Evolutionary conservation across 2,888 invertebrate genomes (phyloP).

Genomic region (Pseudococcus viburni): DNA sequence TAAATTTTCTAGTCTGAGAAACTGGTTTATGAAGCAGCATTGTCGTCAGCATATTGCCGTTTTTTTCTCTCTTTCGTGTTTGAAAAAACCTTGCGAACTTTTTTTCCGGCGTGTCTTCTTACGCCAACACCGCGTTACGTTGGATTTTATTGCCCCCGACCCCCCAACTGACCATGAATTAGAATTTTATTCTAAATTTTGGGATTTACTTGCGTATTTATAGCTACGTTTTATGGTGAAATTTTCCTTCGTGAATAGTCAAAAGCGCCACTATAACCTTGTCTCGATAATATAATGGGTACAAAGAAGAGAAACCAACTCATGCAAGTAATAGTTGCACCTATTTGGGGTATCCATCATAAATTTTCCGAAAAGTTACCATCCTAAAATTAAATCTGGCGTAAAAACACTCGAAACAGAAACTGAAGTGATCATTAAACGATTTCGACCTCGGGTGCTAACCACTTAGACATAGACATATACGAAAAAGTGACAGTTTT

Average conservation of each 20-base stretch:
- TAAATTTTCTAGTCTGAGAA: background rate
- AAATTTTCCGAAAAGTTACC: background rate
- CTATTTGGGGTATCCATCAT: background rate
- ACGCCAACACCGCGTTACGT: background rate
- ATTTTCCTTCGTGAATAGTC: background rate
- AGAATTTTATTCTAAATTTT: background rate
- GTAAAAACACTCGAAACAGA: background rate
- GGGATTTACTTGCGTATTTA: background rate
- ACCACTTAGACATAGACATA: background rate
- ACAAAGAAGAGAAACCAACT: background rate
- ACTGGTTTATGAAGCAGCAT: constrained; percentile 25
- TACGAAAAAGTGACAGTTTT: constrained; percentile 26
- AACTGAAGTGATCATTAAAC: constrained; percentile 7
- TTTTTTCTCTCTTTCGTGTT: background rate
- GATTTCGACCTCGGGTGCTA: constrained; percentile 10
- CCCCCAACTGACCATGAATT: background rate
- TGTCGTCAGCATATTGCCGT: background rate
- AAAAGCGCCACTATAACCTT: background rate
- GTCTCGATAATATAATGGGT: background rate
- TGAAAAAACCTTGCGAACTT: constrained; percentile 26
- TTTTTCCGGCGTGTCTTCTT: background rate
- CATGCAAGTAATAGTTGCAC: too few species aligned
- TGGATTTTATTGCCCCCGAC: background rate
- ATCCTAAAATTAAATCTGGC: background rate
- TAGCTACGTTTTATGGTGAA: background rate